These are phyloP conservation scores for Strix occidentalis DNA, from an alignment of 2,797 vertebrate species.

Conservation along the genomic window DNA sequence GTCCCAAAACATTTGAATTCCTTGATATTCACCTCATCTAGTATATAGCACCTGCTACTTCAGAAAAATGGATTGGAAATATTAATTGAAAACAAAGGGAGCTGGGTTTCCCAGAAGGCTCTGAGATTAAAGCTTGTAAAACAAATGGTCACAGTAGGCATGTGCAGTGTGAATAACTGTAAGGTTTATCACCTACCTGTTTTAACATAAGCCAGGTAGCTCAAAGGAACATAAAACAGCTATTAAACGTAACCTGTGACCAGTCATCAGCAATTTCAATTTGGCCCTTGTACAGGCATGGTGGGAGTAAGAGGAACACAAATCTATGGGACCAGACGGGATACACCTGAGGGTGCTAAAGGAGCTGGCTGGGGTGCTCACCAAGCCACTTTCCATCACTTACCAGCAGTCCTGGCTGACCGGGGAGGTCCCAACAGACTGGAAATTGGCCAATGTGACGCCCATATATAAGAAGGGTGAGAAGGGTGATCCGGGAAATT, in stretches of 20 bases:
- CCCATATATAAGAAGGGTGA: too few relatives aligned
- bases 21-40: not conserved
- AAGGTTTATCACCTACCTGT: not conserved
- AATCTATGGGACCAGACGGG: too few relatives aligned
- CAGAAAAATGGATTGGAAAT: not conserved
- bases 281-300: not conserved
- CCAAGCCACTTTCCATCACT: too few relatives aligned
- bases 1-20: not conserved
- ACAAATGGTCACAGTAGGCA: not conserved
- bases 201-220: not conserved
- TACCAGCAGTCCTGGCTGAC: too few relatives aligned
- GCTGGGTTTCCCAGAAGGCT: not conserved
- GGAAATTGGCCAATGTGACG: too few relatives aligned
- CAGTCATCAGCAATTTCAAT: not conserved
- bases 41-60: not conserved
- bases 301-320: not conserved
- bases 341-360: too few relatives aligned
- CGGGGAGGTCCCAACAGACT: too few relatives aligned
- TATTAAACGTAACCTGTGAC: not conserved
- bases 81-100: not conserved
- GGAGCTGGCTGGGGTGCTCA: too few relatives aligned
- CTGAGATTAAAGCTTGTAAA: not conserved
- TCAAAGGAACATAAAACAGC: not conserved
- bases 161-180: not conserved
- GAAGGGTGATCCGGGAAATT: too few relatives aligned